A percentile compares a stretch with the other conserved stretches of the same genome.
Conservation (phyloP, 23 tunicate species). For the Ascidia mentula region DNA sequence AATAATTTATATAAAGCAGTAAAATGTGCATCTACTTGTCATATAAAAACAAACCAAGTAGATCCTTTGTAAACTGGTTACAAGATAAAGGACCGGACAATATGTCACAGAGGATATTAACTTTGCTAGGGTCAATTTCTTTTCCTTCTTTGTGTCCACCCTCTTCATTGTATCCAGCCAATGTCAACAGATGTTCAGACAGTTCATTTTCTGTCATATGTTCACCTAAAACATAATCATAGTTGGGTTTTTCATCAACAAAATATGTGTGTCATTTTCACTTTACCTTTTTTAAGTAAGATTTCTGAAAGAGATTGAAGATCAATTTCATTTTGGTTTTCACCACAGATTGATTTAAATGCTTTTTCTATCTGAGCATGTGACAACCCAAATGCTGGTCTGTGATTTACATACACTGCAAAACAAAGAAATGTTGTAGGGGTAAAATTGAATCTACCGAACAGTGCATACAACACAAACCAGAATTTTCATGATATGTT, state of each 20-base stretch:
- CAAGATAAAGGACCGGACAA: slow-evolving; percentile 57
- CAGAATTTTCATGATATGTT: no score
- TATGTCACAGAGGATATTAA: slow-evolving; percentile 35
- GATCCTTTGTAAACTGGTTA: slow-evolving; percentile 58
- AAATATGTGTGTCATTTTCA: no score
- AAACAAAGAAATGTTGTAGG: not conserved
- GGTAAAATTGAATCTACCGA: no score
- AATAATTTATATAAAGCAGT: no score
- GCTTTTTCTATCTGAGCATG: slow-evolving; percentile 71
- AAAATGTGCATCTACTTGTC: not conserved
- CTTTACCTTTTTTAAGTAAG: slow-evolving; percentile 57
- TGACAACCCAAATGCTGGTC: slow-evolving; percentile 94
- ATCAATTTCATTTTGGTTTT: slow-evolving; percentile 35
- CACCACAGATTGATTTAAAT: slow-evolving; percentile 43
- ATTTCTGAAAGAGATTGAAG: slow-evolving; percentile 26
- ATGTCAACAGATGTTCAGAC: slow-evolving; percentile 62
- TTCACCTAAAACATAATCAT: slow-evolving; percentile 81
- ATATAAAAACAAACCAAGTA: slow-evolving; percentile 62
- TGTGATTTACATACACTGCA: slow-evolving; percentile 93
- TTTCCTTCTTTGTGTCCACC: slow-evolving; percentile 68
- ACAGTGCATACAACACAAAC: no score
- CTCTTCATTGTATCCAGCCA: slow-evolving; percentile 63
- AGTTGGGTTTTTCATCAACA: no score
- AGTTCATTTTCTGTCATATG: slow-evolving; percentile 92
- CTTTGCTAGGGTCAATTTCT: slow-evolving; percentile 25